Base-by-base conservation (phyloP, 2,797 vertebrate species). In the Notolepis coatsorum region DNA sequence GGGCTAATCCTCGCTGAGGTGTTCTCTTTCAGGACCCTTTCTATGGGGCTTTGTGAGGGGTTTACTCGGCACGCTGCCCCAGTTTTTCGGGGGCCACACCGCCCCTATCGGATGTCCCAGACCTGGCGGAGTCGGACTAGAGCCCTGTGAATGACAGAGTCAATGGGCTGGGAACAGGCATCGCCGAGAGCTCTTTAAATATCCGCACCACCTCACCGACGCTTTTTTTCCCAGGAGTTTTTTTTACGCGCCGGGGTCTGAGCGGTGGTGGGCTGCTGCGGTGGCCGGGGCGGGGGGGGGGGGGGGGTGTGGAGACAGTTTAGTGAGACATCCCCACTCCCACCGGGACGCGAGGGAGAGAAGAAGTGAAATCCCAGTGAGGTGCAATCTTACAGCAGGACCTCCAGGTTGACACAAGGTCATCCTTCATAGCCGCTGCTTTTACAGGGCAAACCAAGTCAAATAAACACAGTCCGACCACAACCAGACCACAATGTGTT, bases 91-190 rank as follows among this genome's bases (percentile, higher is more conserved):
- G 79, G 81, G 74, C 87, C 69, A 82, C 86, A 87, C 86, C 81
- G 84, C 90, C 87, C 89, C 90, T 91, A 92, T 94, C 89, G 86
- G 89, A 93, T 92, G 91, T 93, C 93, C 89, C 89, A 93, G 92
- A 92, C 92, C 88, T 86, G 84, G 90, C 84, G 91, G 91, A 93
- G 92, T 92, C 92, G 85, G 87, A 65, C 82, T 65, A 50, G 80
- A 50, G 80, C 80, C 85, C 84, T 84, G 83, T 86, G 90, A 89
- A 84, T 91, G 91, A 92, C 91, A 93, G 88, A 89, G 91, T 92
- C 91, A 91, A 89, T 91, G 87, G 81, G 86, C 89, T 90, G 91
- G 88, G 91, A 92, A 89, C 81, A 82, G n/a, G 79, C 84, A 77
- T 75, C 50, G 65, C 82, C 81, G 84, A n/a, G 69, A 82, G 77